Percentiles rank a stretch among this genome's conserved stretches.
Conservation (phyloP, 2,888 invertebrate genomes). For the Leptogaster cylindrica region DNA sequence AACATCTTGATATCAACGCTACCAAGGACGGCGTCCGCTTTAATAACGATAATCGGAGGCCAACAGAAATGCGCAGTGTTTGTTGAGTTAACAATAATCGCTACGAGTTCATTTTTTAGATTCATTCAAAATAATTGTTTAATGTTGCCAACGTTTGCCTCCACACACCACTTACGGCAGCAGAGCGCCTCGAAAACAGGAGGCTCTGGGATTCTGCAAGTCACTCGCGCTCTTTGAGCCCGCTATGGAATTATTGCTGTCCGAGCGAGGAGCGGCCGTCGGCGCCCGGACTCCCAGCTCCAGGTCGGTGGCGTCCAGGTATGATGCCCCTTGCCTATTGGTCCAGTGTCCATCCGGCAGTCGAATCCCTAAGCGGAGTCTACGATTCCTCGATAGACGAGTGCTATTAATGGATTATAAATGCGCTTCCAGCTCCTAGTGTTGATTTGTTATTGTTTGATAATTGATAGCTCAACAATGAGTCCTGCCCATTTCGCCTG, state of each 20-base stretch:
- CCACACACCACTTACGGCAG: conserved; percentile 27
- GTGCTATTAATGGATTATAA: conserved; percentile 46
- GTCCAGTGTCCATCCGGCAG: neutral
- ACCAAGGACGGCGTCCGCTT: conserved; percentile 41
- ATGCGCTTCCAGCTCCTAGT: conserved; percentile 46
- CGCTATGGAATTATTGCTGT: conserved; percentile 11
- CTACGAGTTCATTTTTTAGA: conserved; percentile 43
- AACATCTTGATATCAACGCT: conserved; percentile 33
- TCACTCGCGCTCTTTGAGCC: conserved; percentile 12
- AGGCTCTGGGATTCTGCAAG: conserved; percentile 23
- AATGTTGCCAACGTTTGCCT: conserved; percentile 29
- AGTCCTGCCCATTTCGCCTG: conserved; percentile 12
- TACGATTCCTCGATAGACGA: conserved; percentile 26
- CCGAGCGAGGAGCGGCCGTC: neutral
- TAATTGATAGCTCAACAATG: conserved; percentile 47
- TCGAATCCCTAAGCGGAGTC: neutral
- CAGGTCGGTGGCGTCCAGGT: conserved; percentile 2
- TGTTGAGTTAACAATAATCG: conserved; percentile 47
- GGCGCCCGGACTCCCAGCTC: neutral
- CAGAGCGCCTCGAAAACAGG: conserved; percentile 26
- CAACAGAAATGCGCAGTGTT: conserved; percentile 43
- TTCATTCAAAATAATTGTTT: conserved; percentile 47
- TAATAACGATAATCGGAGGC: conserved; percentile 42
- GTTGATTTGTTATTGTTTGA: conserved; percentile 47
- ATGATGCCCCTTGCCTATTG: neutral